Base-by-base conservation (phyloP, 2,113 vertebrate species). In the Hiodon alosoides region DNA sequence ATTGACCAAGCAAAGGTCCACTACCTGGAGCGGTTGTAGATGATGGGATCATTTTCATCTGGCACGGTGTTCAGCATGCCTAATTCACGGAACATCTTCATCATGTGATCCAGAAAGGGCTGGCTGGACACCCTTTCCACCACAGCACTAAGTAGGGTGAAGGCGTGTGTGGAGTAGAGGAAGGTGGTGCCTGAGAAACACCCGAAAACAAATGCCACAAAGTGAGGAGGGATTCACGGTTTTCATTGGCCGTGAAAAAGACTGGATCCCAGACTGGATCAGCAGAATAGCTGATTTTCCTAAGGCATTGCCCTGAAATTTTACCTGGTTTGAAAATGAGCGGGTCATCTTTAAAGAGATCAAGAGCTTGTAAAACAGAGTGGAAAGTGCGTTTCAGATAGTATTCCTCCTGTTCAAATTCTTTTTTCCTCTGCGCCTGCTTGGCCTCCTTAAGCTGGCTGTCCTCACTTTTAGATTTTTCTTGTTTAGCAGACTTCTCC, bases 21-120 rank as follows among this genome's bases (percentile, higher is more conserved):
- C 78, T 93, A 98, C 97, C 96, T 96, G 82, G 95, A 92, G 87
- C 97, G 92, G 87, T 97, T 95, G 84, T 99, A 99, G 83, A 99
- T 93, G 85, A 99, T 94, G 1, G 94, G 94, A 79, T 95, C 94
- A 3, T 98, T 95, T 81, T 98, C 90, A 68, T 99, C 97, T 5
- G 95, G 90, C 14, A 97, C 89, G 46, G 97, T 99, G 67, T 92
- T 89, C 9, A 89, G 84, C 97, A 99, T 99, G 79, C 94, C 96
- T 84, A 99, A 86, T 75, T 99, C 95, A 51, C 79, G 89, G 78
- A 99, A 98, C 89, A 98, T 93, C 85, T 92, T 91, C 83, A 81
- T 89, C 97, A 99, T 99, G 52, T 96, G 87, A 71, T 96, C 95
- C 83, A 96, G 88, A 85, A 96, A 99, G 76, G 81, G 90, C 72